Percentiles rank a stretch among this genome's conserved stretches.
Conservation (phyloP, 2,797 vertebrate genomes). For the Lagorchestes hirsutus region DNA sequence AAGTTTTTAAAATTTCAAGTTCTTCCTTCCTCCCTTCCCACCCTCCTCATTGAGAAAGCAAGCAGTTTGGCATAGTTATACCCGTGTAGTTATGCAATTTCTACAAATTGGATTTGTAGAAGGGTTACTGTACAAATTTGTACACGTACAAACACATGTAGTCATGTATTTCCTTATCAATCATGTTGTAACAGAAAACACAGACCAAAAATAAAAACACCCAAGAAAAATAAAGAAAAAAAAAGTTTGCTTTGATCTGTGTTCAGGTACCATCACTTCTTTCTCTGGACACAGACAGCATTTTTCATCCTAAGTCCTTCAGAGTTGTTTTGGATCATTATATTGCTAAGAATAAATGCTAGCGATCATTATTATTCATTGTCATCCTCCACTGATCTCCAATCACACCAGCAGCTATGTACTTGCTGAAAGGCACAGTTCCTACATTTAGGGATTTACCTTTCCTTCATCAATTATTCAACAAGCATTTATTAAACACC, state of each 20-base stretch:
- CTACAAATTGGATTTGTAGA: too few relatives aligned
- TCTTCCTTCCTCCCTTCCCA: neutral
- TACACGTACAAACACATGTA: too few relatives aligned
- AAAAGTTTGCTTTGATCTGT: neutral
- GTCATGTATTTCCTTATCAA: neutral
- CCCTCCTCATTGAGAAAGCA: neutral
- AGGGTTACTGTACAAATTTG: too few relatives aligned
- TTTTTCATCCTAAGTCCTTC: neutral
- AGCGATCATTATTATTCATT: too few relatives aligned
- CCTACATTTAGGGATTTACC: neutral
- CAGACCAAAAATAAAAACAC: neutral
- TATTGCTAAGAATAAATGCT: neutral
- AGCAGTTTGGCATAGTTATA: neutral
- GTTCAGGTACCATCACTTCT: neutral
- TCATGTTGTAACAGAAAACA: neutral
- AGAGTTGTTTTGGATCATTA: neutral
- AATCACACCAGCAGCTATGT: neutral
- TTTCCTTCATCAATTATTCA: neutral
- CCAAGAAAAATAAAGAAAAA: neutral
- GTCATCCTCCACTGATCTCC: neutral
- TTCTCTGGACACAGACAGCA: neutral
- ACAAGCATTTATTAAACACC: neutral
- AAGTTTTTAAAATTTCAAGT: neutral
- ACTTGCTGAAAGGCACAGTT: neutral
- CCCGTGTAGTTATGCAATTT: neutral